Percentiles rank a stretch among this genome's conserved stretches.
Conservation (phyloP, 2,113 vertebrate species). For the Prionailurus bengalensis region DNA sequence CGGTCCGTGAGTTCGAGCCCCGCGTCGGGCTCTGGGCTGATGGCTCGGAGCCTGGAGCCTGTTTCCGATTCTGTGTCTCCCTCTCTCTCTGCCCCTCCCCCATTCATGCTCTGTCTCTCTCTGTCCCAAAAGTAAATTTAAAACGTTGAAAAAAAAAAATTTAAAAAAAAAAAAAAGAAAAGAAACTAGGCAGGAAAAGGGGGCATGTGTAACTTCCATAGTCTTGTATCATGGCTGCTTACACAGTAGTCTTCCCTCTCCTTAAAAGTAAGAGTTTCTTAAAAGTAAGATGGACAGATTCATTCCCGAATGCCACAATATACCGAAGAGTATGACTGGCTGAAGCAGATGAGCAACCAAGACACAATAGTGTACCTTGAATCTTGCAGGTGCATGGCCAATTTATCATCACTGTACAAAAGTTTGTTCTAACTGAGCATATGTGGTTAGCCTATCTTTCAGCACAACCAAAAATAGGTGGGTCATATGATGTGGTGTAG, state of each 20-base stretch:
- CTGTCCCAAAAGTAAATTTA: too few relatives aligned
- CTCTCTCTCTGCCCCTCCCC: too few relatives aligned
- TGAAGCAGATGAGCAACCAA: background rate
- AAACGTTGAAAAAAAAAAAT: too few relatives aligned
- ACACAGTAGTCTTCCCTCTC: background rate
- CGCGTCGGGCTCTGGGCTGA: too few relatives aligned
- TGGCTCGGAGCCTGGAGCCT: too few relatives aligned
- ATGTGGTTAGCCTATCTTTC: background rate
- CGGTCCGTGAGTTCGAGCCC: too few relatives aligned
- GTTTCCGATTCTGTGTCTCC: too few relatives aligned
- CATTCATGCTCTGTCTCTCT: too few relatives aligned
- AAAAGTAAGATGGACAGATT: background rate
- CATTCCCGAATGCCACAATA: background rate
- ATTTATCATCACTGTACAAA: conserved; percentile 2
- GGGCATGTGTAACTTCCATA: background rate
- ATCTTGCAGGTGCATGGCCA: background rate
- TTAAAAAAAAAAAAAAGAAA: background rate
- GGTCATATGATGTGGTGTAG: background rate
- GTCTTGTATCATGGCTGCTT: background rate
- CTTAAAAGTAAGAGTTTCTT: background rate
- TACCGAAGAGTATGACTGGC: background rate
- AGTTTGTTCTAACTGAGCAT: conserved; percentile 16
- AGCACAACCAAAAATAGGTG: background rate
- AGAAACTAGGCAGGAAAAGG: background rate
- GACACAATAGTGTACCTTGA: background rate